Base-by-base conservation (phyloP, 2,113 vertebrate species). In the Apistogramma diplotaenia region DNA sequence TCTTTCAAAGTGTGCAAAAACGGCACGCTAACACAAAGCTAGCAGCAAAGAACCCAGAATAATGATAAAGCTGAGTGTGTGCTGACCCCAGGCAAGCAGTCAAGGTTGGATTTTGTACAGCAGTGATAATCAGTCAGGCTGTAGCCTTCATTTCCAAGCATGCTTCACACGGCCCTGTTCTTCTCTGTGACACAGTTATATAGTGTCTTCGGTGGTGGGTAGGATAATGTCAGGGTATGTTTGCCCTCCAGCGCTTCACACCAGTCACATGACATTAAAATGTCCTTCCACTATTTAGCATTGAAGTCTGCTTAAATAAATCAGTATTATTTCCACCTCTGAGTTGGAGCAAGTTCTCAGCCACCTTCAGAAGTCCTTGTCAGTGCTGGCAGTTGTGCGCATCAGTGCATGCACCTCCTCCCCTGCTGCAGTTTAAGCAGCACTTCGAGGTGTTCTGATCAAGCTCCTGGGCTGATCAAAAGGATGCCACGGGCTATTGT, bases 401-500 rank as follows among this genome's bases (percentile, higher is more conserved):
- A n/a, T 27, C 40, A 15, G 9, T 10, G 2, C 56, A 18, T 6
- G 6, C 15, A 8, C 82, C 58, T 31, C 33, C 53, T 73, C 53
- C 67, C 70, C 77, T 76, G 57, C 79, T 81, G 74, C 15, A 35
- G 53, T 40, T 74, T n/a, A 74, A 73, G 80, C 61, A 6, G 33
- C 7, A 2, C 77, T 58, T 29, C 1, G 8, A 79, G 87, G 82
- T 78, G 71, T 87, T 87, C 78, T 71, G 62, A 76, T 91, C 74
- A 72, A 79, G 89, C 83, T 76, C 54, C 70, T 56, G 75, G 56
- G 71, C 71, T 85, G 85, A 92, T 90, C 83, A 90, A 85, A 89
- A 81, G 75, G 25, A 51, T 8, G 31, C 87, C 37, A 53, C 0
- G 1, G 75, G 86, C 85, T 85, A 77, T 76, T 79, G 77, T 79